phyloP scores from a whole-genome alignment of 2,113 vertebrate species.

The Sminthopsis crassicaudata region DNA sequence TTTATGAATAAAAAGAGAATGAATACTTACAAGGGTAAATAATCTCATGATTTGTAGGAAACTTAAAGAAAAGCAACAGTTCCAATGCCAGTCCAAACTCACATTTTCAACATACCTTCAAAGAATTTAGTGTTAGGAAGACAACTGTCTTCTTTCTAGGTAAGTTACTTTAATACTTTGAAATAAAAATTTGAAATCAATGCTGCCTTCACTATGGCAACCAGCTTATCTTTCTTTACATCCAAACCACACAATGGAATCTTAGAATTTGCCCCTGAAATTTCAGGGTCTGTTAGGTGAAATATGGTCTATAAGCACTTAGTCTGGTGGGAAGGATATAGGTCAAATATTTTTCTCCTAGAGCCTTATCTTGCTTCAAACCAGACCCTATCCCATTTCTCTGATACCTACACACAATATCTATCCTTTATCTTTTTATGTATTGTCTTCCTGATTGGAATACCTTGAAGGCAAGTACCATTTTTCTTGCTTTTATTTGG shows the following conservation, averaged over 20 bases:
- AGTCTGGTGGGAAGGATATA: not conserved
- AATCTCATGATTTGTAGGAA: constrained; percentile 26
- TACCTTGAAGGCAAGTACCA: not conserved
- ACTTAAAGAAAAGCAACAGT: not conserved
- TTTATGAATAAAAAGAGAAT: constrained; percentile 7
- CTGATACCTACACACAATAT: not conserved
- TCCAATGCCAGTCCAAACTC: not conserved
- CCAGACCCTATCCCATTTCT: not conserved
- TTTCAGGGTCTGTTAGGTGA: not conserved
- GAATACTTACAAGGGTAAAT: not conserved
- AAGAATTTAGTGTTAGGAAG: constrained; percentile 25
- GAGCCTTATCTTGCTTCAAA: not conserved
- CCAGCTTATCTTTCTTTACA: not conserved
- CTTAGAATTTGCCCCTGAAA: not conserved
- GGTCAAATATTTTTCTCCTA: not conserved
- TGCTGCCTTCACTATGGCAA: not conserved
- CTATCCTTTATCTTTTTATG: not conserved
- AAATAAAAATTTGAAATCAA: not conserved
- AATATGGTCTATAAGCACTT: not conserved
- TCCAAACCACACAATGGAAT: not conserved
- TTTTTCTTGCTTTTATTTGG: not conserved
- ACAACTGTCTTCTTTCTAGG: constrained; percentile 13
- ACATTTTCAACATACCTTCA: constrained; percentile 35
- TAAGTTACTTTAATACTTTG: not conserved
- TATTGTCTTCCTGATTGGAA: not conserved